phyloP scores from a whole-genome alignment of 2,113 vertebrate genomes.

The Oplegnathus fasciatus region DNA sequence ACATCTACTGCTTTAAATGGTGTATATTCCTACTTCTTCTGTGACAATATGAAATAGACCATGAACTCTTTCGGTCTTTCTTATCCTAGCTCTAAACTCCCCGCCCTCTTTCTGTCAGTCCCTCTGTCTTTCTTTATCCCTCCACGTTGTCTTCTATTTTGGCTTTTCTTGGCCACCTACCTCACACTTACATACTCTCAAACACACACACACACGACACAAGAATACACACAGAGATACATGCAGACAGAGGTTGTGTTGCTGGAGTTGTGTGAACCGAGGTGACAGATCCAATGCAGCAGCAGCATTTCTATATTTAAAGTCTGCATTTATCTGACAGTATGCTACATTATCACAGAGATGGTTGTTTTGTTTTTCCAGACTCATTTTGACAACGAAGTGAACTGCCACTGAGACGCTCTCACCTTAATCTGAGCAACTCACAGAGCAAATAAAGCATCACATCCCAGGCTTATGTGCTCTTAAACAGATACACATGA shows the following conservation, averaged over 20 bases:
- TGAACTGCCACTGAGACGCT: neutral
- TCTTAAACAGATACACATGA: neutral
- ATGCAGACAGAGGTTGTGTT: neutral
- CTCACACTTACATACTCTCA: constrained; percentile 65
- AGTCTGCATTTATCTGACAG: constrained; percentile 46
- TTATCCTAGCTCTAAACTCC: constrained; percentile 25
- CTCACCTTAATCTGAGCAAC: constrained; percentile 3
- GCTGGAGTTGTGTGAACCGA: constrained; percentile 39
- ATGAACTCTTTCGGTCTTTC: neutral
- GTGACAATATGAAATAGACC: neutral
- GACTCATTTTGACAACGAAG: neutral
- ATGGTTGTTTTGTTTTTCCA: constrained; percentile 29
- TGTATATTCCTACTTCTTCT: neutral
- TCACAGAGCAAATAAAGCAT: neutral
- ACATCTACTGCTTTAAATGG: neutral
- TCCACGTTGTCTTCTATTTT: constrained; percentile 69
- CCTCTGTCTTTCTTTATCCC: constrained; percentile 40
- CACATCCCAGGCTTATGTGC: neutral
- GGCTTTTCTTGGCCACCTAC: constrained; percentile 72
- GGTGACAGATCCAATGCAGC: constrained; percentile 41
- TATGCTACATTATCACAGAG: neutral
- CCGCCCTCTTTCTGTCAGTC: constrained; percentile 3
- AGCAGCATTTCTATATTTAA: constrained; percentile 58
- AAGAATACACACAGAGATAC: constrained; percentile 14
- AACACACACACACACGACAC: constrained; percentile 30